Percentiles rank a stretch among this genome's conserved stretches.
These are phyloP conservation scores for Drepanosiphum platanoidis DNA, from an alignment of 2,888 invertebrate genomes.

Conservation along the genomic window DNA sequence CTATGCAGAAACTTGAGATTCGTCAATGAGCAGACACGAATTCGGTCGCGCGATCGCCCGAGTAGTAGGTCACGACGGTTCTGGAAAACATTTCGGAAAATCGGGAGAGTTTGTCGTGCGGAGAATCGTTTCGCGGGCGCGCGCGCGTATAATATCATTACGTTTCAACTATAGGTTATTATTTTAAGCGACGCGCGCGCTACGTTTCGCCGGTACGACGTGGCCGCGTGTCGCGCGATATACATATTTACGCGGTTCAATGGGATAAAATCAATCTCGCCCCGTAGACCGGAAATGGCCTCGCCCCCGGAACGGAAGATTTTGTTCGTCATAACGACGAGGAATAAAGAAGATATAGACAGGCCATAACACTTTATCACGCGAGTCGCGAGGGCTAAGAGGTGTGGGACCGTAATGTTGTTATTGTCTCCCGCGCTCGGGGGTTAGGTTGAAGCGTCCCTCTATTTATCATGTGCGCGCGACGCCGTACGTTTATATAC, in stretches of 20 bases:
- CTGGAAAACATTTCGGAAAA: no score
- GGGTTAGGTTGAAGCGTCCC: slow-evolving; percentile 17
- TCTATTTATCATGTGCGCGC: slow-evolving; percentile 2
- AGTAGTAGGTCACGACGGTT: no score
- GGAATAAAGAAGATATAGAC: slow-evolving; percentile 35
- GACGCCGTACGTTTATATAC: neutral
- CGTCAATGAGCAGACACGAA: no score
- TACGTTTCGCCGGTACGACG: no score
- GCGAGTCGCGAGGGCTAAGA: neutral
- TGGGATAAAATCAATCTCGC: slow-evolving; percentile 35
- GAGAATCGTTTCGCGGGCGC: no score
- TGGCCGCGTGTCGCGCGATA: no score
- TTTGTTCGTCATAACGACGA: slow-evolving; percentile 37
- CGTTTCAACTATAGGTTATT: no score
- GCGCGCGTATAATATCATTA: no score
- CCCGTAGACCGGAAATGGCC: slow-evolving; percentile 19
- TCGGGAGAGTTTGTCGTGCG: no score
- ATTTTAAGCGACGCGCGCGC: no score
- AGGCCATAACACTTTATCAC: slow-evolving; percentile 54
- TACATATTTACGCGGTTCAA: neutral
- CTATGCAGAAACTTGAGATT: no score
- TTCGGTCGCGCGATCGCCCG: no score
- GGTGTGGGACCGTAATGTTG: slow-evolving; percentile 27
- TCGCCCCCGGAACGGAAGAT: slow-evolving; percentile 9
- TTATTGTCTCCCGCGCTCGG: slow-evolving; percentile 15